Evolutionary conservation across 2,113 vertebrate species (phyloP).

Genomic region (Eulemur macaco): DNA sequence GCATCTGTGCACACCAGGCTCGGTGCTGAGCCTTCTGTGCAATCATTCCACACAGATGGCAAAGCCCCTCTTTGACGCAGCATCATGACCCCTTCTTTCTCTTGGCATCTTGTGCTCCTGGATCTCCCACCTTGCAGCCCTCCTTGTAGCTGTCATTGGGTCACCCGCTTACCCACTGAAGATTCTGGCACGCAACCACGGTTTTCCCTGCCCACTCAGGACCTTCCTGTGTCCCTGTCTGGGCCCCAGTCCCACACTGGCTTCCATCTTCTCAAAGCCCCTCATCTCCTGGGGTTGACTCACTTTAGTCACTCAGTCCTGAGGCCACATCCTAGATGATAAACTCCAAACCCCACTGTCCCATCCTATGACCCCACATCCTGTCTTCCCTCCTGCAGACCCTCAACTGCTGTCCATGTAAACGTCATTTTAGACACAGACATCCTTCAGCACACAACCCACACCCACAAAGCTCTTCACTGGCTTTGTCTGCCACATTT

Average conservation of each 20-base stretch:
- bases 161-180: neutral
- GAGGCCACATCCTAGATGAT: neutral
- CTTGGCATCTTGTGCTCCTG: fast-evolving
- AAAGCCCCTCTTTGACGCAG: neutral
- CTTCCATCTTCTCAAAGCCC: neutral
- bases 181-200: neutral
- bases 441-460: too few relatives aligned
- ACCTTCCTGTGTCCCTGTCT: neutral
- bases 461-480: neutral
- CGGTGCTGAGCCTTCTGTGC: too few relatives aligned
- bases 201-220: neutral
- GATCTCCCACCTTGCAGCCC: neutral
- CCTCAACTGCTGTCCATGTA: neutral
- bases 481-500: neutral
- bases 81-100: neutral
- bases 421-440: neutral
- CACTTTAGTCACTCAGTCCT: neutral
- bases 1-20: neutral
- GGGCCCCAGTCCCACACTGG: too few relatives aligned
- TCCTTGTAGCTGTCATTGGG: neutral
- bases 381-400: neutral
- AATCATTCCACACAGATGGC: too few relatives aligned
- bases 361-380: too few relatives aligned
- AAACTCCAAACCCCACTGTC: neutral
- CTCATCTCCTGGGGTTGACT: neutral